Percentiles rank a stretch among this genome's conserved stretches.
These are phyloP conservation scores for Muntiacus reevesi DNA, from an alignment of 2,113 vertebrate species.

Conservation along the genomic window DNA sequence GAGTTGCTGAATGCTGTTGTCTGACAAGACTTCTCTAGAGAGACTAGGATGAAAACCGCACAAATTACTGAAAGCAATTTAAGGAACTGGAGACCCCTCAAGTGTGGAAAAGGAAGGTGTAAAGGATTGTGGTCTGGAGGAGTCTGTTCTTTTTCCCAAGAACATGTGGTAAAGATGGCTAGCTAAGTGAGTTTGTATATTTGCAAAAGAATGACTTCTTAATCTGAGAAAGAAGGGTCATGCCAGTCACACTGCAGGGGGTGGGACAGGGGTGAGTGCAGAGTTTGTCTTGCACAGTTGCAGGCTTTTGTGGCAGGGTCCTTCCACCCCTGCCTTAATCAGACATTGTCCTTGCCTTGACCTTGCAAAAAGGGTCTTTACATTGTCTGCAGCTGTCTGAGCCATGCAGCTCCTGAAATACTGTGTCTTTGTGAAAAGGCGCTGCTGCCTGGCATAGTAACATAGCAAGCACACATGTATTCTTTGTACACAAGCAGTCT, in stretches of 20 bases:
- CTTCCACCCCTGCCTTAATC: neutral
- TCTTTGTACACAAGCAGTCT: neutral
- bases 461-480: neutral
- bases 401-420: neutral
- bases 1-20: conserved; percentile 24
- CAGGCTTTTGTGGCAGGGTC: neutral
- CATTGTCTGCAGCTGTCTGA: neutral
- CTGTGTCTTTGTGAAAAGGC: neutral
- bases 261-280: fast-evolving
- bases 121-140: neutral
- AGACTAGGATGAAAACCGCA: conserved; percentile 19
- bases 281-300: neutral
- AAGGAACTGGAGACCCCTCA: conserved; percentile 27
- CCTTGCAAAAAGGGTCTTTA: neutral
- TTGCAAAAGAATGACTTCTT: neutral
- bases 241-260: no score
- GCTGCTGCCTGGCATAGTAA: neutral
- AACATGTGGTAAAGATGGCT: neutral
- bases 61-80: conserved; percentile 41
- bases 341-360: neutral
- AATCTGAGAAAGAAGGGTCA: neutral
- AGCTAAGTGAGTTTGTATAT: neutral
- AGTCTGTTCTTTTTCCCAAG: neutral
- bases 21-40: conserved; percentile 33
- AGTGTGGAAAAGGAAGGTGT: conserved; percentile 8